Conservation (phyloP, 2,113 vertebrate species). For the Herpetotheres cachinnans region DNA sequence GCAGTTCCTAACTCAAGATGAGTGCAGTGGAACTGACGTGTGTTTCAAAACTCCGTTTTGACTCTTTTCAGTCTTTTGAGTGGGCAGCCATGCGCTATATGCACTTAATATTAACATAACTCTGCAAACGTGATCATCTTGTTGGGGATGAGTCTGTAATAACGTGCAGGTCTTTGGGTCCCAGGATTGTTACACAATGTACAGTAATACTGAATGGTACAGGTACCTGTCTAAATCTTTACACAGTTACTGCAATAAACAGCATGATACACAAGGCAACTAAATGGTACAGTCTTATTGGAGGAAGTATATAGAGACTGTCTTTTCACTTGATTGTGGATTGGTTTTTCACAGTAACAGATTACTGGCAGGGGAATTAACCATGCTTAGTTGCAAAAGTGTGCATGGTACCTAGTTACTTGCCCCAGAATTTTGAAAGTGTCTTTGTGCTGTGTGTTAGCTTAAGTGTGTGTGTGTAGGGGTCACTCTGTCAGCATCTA, state of each 20-base stretch:
- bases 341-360: neutral
- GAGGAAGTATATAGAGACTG: too few species aligned
- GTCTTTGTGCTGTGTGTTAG: neutral
- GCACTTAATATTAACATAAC: neutral
- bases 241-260: too few species aligned
- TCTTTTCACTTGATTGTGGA: neutral
- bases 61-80: neutral
- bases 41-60: neutral
- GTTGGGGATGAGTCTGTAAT: neutral
- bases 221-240: neutral
- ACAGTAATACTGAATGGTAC: neutral
- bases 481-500: neutral
- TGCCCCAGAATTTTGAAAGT: neutral
- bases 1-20: too few species aligned
- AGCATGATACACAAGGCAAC: neutral
- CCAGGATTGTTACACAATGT: too few species aligned
- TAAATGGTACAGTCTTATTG: accelerated
- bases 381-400: neutral
- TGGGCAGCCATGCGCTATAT: neutral
- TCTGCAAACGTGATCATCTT: neutral
- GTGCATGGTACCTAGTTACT: neutral
- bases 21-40: neutral
- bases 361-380: neutral
- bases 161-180: neutral
- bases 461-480: neutral